Conservation (phyloP, 2,888 invertebrate species). For the Balanococcus diminutus region DNA sequence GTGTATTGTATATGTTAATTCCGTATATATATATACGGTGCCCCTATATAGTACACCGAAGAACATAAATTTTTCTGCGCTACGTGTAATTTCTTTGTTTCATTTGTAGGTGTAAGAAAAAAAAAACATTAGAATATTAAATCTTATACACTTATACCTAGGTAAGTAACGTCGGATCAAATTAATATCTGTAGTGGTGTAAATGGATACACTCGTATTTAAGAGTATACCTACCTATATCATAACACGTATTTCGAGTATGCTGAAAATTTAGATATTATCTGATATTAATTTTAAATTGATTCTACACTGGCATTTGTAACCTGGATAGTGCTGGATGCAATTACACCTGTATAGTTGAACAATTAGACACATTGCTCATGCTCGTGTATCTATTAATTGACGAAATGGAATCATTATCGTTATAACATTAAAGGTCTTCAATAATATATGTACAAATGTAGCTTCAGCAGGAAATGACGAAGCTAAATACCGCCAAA, state of each 20-base stretch:
- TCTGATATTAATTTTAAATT: not conserved
- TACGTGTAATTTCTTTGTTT: constrained; percentile 45
- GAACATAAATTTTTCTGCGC: constrained; percentile 37
- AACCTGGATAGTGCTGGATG: not conserved
- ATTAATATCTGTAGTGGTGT: not conserved
- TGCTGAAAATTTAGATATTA: constrained; percentile 2
- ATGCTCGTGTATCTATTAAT: not conserved
- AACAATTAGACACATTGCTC: not conserved
- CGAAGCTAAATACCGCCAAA: constrained; percentile 24
- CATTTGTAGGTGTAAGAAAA: constrained; percentile 46
- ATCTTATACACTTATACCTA: not conserved
- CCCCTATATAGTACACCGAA: not conserved
- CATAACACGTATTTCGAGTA: not conserved
- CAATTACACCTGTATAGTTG: not conserved
- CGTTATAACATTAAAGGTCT: constrained; percentile 7
- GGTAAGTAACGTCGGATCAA: not conserved
- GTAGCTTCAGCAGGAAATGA: constrained; percentile 32
- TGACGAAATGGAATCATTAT: not conserved
- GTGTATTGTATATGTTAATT: constrained; percentile 32
- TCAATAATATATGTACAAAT: not conserved
- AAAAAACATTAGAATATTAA: not conserved
- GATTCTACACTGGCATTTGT: not conserved
- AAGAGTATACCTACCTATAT: not conserved
- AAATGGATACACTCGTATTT: constrained; percentile 2
- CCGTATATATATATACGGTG: constrained; percentile 7